Evolutionary conservation across 2,888 invertebrate genomes (phyloP).

Genomic region (Drosophila monieri): DNA sequence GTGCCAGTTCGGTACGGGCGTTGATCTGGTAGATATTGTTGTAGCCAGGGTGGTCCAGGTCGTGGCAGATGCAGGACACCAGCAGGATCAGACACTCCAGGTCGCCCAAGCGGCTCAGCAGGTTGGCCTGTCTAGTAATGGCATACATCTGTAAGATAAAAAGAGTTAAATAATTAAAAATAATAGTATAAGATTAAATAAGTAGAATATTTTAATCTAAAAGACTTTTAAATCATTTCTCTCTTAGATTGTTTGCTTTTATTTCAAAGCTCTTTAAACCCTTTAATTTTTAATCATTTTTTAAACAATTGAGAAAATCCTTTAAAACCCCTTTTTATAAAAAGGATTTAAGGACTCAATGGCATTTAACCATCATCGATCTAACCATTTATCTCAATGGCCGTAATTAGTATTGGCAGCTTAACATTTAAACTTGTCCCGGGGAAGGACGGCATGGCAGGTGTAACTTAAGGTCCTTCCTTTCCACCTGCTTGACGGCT

Average conservation of each 20-base stretch:
- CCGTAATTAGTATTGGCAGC: constrained; percentile 22
- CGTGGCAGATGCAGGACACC: constrained; percentile 92
- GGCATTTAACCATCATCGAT: constrained; percentile 5
- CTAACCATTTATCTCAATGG: constrained; percentile 21
- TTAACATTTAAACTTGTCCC: constrained; percentile 47
- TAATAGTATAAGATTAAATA: neutral
- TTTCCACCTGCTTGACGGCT: neutral
- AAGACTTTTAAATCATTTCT: no score
- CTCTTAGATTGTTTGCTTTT: no score
- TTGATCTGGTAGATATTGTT: constrained; percentile 93
- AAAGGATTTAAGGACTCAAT: neutral
- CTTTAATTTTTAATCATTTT: no score
- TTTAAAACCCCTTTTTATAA: no score
- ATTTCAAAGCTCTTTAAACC: neutral
- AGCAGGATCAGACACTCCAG: constrained; percentile 90
- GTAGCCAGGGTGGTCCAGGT: constrained; percentile 91
- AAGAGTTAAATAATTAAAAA: neutral
- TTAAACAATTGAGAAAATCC: no score
- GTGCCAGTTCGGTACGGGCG: constrained; percentile 91
- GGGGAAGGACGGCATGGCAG: neutral
- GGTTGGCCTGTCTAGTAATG: constrained; percentile 89
- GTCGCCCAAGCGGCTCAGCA: constrained; percentile 89
- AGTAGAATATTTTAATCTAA: no score
- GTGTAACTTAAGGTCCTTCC: constrained; percentile 1
- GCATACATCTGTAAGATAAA: constrained; percentile 89